Evolutionary conservation across 2,797 vertebrate genomes (phyloP).

Genomic region (Myripristis jacobus): DNA sequence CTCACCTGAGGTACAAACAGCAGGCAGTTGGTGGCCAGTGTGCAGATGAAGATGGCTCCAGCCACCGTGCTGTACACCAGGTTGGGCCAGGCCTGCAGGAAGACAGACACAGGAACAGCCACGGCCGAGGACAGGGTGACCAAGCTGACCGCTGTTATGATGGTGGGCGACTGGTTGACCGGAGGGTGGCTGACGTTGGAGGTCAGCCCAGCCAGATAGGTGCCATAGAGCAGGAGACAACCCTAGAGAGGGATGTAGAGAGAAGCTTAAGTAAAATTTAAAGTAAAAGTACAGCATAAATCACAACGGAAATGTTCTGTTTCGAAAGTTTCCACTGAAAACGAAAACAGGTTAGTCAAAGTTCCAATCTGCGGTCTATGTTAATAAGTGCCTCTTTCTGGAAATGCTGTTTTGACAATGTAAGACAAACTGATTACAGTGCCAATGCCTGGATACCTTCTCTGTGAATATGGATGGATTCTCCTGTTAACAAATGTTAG

Average conservation of each 20-base stretch:
- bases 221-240: conserved; percentile 90
- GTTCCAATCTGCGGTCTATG: neutral
- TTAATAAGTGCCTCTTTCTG: too few relatives aligned
- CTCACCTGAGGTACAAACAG: conserved; percentile 95
- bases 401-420: too few relatives aligned
- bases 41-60: conserved; percentile 94
- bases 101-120: conserved; percentile 85
- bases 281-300: neutral
- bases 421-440: too few relatives aligned
- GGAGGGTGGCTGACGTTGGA: conserved; percentile 93
- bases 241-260: conserved; percentile 78
- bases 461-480: too few relatives aligned
- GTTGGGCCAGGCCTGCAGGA: conserved; percentile 91
- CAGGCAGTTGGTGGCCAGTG: conserved; percentile 92
- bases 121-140: conserved; percentile 85
- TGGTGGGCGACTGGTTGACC: conserved; percentile 95
- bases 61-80: conserved; percentile 91
- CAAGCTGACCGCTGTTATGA: conserved; percentile 90
- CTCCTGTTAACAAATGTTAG: too few relatives aligned
- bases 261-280: conserved; percentile 1
- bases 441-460: too few relatives aligned
- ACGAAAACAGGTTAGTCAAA: neutral
- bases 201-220: conserved; percentile 94
- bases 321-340: neutral
- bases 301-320: too few relatives aligned